Percentiles rank a stretch among this genome's conserved stretches.
These are phyloP conservation scores for Scolopax bukidnonensis DNA, from an alignment of 2,797 vertebrate genomes.

Conservation along the genomic window DNA sequence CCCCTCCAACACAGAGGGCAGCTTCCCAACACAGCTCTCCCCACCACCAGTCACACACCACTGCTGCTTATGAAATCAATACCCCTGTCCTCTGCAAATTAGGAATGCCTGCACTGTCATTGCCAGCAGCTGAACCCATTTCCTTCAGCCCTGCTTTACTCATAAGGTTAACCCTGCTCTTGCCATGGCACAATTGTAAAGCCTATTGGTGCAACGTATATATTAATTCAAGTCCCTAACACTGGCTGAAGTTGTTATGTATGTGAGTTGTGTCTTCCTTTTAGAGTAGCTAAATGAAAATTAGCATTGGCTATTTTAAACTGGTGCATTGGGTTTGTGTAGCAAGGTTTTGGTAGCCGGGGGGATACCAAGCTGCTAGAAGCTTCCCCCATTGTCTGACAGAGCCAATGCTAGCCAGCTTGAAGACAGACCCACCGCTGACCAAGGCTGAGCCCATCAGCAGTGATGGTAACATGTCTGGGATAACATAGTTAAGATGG, in stretches of 20 bases:
- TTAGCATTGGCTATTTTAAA: background rate
- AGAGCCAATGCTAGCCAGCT: background rate
- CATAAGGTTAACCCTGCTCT: background rate
- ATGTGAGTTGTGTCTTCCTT: background rate
- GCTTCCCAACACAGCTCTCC: no score
- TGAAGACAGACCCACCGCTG: background rate
- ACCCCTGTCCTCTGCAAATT: background rate
- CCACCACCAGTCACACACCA: no score
- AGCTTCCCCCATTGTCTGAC: background rate
- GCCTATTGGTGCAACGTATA: background rate
- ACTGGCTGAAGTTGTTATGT: background rate
- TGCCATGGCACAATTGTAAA: background rate
- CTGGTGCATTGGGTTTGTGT: background rate
- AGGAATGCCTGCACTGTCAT: background rate
- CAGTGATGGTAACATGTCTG: background rate
- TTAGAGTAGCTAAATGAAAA: background rate
- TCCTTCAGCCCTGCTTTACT: background rate
- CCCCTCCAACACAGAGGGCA: background rate
- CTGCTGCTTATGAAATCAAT: accelerated
- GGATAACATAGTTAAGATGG: background rate
- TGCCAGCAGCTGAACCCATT: background rate
- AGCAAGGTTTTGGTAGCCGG: background rate
- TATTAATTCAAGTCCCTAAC: background rate
- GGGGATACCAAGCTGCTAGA: background rate
- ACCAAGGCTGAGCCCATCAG: background rate